phyloP scores from a whole-genome alignment of 2,113 vertebrate genomes.

The Ancistrus triradiatus region DNA sequence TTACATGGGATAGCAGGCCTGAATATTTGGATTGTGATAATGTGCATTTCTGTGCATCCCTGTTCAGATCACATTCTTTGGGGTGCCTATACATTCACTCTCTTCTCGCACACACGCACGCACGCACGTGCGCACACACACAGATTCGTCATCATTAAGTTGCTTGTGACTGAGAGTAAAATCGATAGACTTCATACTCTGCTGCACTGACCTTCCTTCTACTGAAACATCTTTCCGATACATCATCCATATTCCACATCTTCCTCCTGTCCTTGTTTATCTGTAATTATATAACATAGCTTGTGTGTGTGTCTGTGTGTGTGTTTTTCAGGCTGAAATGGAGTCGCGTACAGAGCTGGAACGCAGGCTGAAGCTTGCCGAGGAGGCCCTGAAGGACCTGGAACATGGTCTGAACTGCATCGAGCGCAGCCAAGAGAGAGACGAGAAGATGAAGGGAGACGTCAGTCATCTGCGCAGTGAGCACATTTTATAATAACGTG shows the following conservation, averaged over 20 bases:
- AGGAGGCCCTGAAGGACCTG: slow-evolving; percentile 83
- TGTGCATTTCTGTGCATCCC: background rate
- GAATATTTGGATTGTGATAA: background rate
- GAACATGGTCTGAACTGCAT: slow-evolving; percentile 84
- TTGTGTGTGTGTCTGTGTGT: background rate
- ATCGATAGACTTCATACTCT: background rate
- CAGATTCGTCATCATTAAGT: slow-evolving; percentile 6
- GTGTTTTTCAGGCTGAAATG: slow-evolving; percentile 76
- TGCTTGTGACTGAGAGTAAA: slow-evolving; percentile 19
- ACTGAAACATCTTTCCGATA: background rate
- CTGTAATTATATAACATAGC: background rate
- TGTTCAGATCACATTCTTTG: background rate
- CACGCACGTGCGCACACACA: too few relatives aligned
- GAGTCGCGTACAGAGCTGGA: slow-evolving; percentile 88
- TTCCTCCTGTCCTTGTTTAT: background rate
- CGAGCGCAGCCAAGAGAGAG: slow-evolving; percentile 80
- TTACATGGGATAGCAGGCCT: background rate
- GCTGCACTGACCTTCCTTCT: background rate
- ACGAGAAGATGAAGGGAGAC: slow-evolving; percentile 90
- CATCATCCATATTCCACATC: background rate
- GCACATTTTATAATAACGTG: slow-evolving; percentile 34
- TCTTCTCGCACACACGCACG: background rate
- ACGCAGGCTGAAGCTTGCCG: slow-evolving; percentile 79
- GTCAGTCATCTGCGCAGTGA: slow-evolving; percentile 90
- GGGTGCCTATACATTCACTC: background rate